phyloP scores from a whole-genome alignment of 2,797 vertebrate species.

The Coccyzus lansbergi region DNA sequence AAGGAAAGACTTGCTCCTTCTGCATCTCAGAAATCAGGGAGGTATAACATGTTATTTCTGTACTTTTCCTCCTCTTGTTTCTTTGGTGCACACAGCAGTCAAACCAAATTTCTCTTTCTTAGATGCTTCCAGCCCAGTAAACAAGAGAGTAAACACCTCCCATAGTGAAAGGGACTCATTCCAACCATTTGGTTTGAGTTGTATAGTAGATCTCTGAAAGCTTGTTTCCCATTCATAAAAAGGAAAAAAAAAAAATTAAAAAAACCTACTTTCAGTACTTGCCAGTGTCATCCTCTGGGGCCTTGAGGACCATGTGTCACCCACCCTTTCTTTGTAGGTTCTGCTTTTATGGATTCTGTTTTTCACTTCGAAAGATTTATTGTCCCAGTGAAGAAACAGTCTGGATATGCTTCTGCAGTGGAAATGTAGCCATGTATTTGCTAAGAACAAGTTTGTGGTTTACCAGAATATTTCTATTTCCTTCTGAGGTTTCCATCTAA shows the following conservation, averaged over 20 bases:
- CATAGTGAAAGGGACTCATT: not conserved
- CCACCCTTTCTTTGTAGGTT: constrained; percentile 33
- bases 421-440: constrained; percentile 62
- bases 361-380: constrained; percentile 58
- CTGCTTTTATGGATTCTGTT: constrained; percentile 43
- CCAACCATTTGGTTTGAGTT: constrained; percentile 13
- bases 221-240: constrained; percentile 31
- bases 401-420: constrained; percentile 12
- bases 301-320: constrained; percentile 28
- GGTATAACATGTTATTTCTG: accelerated
- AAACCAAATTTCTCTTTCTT: not conserved
- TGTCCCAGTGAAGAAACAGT: constrained; percentile 28
- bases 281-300: constrained; percentile 12
- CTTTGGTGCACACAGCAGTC: not conserved
- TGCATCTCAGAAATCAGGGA: not conserved
- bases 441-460: constrained; percentile 69
- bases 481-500: constrained; percentile 72
- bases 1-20: not conserved
- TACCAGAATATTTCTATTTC: constrained; percentile 72
- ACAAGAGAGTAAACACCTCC: not conserved
- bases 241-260: not conserved
- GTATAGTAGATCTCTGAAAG: constrained; percentile 8
- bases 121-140: not conserved
- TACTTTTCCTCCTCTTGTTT: not conserved
- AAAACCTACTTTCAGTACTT: not conserved